phyloP scores from a whole-genome alignment of 1,140 invertebrate species.

The Drosophila cardini region DNA sequence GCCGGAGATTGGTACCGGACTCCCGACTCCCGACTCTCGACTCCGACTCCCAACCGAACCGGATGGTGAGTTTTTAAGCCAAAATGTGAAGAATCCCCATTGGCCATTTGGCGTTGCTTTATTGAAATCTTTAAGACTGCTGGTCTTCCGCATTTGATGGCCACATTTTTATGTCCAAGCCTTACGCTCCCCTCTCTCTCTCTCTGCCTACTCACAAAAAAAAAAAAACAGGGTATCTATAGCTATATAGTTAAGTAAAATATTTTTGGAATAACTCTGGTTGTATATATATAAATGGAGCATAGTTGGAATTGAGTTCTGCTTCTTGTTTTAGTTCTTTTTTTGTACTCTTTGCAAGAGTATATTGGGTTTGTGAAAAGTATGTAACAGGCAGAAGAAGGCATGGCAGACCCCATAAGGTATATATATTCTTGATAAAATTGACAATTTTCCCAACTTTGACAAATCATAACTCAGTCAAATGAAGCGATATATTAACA shows the following conservation, averaged over 20 bases:
- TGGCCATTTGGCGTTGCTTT: conserved; percentile 67
- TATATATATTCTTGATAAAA: too few species aligned
- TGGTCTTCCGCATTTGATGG: conserved; percentile 78
- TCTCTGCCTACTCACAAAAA: not conserved
- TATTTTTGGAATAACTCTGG: conserved; percentile 55
- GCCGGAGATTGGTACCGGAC: conserved; percentile 8
- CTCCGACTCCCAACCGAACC: not conserved
- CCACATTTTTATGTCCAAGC: not conserved
- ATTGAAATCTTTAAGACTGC: conserved; percentile 77
- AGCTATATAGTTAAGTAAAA: conserved; percentile 45
- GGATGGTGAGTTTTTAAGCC: not conserved
- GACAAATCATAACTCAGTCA: too few species aligned
- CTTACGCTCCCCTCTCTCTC: too few species aligned
- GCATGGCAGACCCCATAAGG: too few species aligned
- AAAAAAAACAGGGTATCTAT: not conserved
- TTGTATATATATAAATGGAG: conserved; percentile 63
- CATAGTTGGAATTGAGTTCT: conserved; percentile 31
- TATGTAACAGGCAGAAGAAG: too few species aligned
- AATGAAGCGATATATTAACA: too few species aligned
- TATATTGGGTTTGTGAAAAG: too few species aligned
- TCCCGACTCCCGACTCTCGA: too few species aligned
- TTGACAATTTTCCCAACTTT: too few species aligned
- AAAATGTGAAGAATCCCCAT: conserved; percentile 8
- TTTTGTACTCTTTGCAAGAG: too few species aligned
- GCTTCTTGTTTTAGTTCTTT: not conserved